These are phyloP conservation scores for Bombus ignitus DNA, from an alignment of 1,140 invertebrate species.

Conservation along the genomic window DNA sequence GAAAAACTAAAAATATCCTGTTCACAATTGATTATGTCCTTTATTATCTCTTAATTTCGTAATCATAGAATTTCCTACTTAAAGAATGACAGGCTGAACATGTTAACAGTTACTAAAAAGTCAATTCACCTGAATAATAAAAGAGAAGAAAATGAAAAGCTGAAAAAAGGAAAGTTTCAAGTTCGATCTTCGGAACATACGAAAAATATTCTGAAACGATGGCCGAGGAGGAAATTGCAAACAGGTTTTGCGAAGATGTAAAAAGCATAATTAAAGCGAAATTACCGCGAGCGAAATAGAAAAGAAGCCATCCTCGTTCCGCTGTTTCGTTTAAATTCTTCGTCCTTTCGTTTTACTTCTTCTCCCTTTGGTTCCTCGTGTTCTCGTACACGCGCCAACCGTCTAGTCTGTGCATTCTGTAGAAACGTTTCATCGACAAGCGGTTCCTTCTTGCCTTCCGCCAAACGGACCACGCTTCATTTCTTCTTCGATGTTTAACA, in stretches of 20 bases:
- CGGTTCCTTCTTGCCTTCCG: background rate
- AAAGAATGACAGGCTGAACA: too few relatives aligned
- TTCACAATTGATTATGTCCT: too few relatives aligned
- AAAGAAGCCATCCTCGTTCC: conserved; percentile 11
- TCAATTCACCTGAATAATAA: background rate
- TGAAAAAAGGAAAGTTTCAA: background rate
- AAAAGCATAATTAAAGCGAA: conserved; percentile 13
- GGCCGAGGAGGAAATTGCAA: background rate
- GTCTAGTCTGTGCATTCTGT: background rate
- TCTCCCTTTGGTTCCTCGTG: background rate
- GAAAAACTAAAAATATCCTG: too few relatives aligned
- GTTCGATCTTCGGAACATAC: too few relatives aligned
- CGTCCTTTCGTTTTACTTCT: background rate
- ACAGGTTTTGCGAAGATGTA: background rate
- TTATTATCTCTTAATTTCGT: too few relatives aligned
- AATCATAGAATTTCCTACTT: too few relatives aligned
- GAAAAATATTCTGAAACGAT: background rate
- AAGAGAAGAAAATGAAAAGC: background rate
- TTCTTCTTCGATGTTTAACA: conserved; percentile 44
- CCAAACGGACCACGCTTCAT: background rate
- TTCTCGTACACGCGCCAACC: background rate
- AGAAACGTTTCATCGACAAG: conserved; percentile 13
- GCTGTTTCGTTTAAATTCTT: background rate
- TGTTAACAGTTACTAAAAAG: too few relatives aligned
- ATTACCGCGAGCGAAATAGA: conserved; percentile 3